Percentiles rank a stretch among this genome's conserved stretches.
Conservation (phyloP, 2,888 invertebrate species). For the Fragum sueziense region DNA sequence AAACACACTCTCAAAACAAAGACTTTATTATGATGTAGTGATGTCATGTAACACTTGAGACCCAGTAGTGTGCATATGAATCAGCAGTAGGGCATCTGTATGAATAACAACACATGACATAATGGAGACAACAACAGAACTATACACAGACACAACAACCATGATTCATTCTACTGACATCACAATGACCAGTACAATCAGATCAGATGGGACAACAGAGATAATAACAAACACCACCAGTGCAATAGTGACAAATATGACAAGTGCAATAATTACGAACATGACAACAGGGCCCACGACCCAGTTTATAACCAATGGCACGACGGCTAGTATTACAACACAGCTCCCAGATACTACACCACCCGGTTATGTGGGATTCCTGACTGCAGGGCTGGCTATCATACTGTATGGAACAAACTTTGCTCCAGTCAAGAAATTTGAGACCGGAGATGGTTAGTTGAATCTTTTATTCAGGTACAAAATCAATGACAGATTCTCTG, state of each 20-base stretch:
- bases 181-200: background rate
- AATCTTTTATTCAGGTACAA: no score
- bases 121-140: background rate
- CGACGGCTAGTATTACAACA: background rate
- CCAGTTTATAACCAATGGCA: background rate
- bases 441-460: conserved; percentile 82
- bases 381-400: conserved; percentile 81
- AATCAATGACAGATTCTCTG: no score
- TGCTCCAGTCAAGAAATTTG: conserved; percentile 82
- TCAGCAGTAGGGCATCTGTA: background rate
- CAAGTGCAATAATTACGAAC: background rate
- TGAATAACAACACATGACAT: background rate
- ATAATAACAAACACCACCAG: no score
- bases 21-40: no score
- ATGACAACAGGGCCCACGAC: background rate
- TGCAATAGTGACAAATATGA: background rate
- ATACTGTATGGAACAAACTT: conserved; percentile 83
- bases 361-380: conserved; percentile 79
- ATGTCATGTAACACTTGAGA: no score
- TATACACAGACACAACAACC: background rate
- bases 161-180: background rate
- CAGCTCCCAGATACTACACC: conserved; percentile 51
- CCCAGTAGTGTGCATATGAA: no score
- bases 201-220: background rate
- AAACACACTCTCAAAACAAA: no score